Evolutionary conservation across 2,797 vertebrate genomes (phyloP), one percentile per base, ranked within the genome.

Genomic region (Fundulus diaphanus): DNA sequence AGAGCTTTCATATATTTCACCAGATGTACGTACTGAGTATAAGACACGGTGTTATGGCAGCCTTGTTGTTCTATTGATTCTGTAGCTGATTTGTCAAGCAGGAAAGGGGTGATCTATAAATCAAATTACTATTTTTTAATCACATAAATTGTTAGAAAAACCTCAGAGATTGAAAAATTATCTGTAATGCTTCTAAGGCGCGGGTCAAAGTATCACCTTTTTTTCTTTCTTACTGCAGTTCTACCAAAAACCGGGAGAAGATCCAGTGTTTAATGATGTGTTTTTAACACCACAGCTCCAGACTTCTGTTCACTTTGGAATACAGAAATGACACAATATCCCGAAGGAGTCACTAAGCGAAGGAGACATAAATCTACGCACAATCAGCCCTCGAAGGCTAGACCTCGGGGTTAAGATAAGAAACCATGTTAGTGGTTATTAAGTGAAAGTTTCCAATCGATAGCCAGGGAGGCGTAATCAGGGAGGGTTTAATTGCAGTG

Each of bases 371-470:
- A 95, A 95, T 95, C 94, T 95, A 73, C 49, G 77, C 57, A 37
- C 82, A 87, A 89, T 81, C 90, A 82, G 68, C 86, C 83, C 84
- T 86, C 82, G 86, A 94, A 89, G 92, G 82, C 89, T 79, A 74
- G 91, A 94, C 93, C 94, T 92, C 73, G 88, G 87, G 94, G 94
- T 95, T 94, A 94, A 93, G 92, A 94, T 94, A 93, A 94, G 94
- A 94, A 92, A 93, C 91, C 90, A 92, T 91, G 91, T 93, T 94
- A 92, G 92, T 85, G 93, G 93, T 95, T 95, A 95, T 95, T 95
- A 95, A 96, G 94, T 95, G 93, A 93, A 94, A 93, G 90, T 94
- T 95, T 94, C 91, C 92, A 92, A 94, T 96, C 93, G 92, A 96
- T 95, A 89, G 93, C 90, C 84, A 90, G 92, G 87, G 91, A 93